Base-by-base conservation (phyloP, 2,797 vertebrate species). In the Caiman crocodilus region DNA sequence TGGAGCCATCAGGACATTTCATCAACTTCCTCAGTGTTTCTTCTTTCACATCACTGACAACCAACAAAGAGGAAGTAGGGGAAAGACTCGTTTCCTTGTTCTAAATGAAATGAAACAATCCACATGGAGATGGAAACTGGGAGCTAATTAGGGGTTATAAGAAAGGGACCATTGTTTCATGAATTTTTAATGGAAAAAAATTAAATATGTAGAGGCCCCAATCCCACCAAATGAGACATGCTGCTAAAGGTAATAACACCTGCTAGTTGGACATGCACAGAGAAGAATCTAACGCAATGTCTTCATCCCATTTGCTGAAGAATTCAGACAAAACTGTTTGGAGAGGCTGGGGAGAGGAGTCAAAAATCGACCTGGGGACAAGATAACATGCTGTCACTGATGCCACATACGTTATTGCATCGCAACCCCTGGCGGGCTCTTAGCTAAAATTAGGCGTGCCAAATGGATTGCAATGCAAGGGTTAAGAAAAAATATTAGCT, bases 131-230 rank as follows among this genome's bases (percentile, higher is more conserved):
- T 2, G 9, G 82, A 81, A 77, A 84, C 30, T 79, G 63, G 89
- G 32, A 86, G 63, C 14, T 84, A 87, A 76, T 87, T 64, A 85
- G 82, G 83, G 77, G 77, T 1, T 0, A 60, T 4, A 4, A 1
- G 5, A 59, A 42, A 87, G 14, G 67, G 64, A 91, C 79, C 78
- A 23, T 64, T 1, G 0, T 85, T 94, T 94, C 89, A 73, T 92
- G 86, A 2, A 15, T 88, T 95, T 95, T 95, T 97, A 94, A 94
- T 94, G 88, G 85, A 17, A 83, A 76, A 84, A 60, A 85, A 93
- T 88, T 8, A 94, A 96, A 94, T 87, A 94, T 94, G 95, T 55
- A 96, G 89, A 75, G 85, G 32, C 56, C 0, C 3, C 0, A 12
- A 42, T 1, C 14, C 79, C 78, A 67, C 65, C 3, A 6, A 86